A percentile compares a stretch with the other conserved stretches of the same genome.
phyloP scores from a whole-genome alignment of 2,113 vertebrate genomes.

The Dunckerocampus dactyliophorus region DNA sequence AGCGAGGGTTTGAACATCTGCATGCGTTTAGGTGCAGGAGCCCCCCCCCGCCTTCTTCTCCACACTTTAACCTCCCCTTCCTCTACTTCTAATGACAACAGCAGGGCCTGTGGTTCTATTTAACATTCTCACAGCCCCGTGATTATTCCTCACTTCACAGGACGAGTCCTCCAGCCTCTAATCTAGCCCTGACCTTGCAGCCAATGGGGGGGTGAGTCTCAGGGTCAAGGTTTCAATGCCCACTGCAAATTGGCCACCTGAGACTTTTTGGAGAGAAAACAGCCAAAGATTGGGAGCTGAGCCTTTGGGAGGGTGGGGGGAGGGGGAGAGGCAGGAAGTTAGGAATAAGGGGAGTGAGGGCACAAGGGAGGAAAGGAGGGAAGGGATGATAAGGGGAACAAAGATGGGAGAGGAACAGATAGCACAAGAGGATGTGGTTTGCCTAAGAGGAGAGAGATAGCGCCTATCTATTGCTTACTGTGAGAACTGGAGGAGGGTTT shows the following conservation, averaged over 20 bases:
- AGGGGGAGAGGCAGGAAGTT: constrained; percentile 24
- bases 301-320: constrained; percentile 13
- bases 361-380: constrained; percentile 25
- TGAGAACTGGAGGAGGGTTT: constrained; percentile 32
- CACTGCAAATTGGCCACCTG: constrained; percentile 53
- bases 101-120: constrained; percentile 61
- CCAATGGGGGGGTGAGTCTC: constrained; percentile 26
- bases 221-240: constrained; percentile 53
- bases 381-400: constrained; percentile 37
- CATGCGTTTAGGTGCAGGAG: constrained; percentile 64
- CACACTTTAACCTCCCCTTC: constrained; percentile 19
- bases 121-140: constrained; percentile 59
- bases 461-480: constrained; percentile 36
- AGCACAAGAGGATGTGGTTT: constrained; percentile 42
- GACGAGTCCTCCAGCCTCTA: constrained; percentile 62
- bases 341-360: constrained; percentile 21
- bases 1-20: constrained; percentile 66
- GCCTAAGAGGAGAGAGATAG: constrained; percentile 30
- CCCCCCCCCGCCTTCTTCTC: constrained; percentile 23
- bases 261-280: constrained; percentile 37
- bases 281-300: constrained; percentile 22
- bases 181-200: constrained; percentile 65
- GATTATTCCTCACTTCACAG: constrained; percentile 68
- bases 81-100: constrained; percentile 60
- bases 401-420: constrained; percentile 35